Percentiles rank a stretch among this genome's conserved stretches.
Evolutionary conservation across 2,888 invertebrate species (phyloP).

Genomic region (Junonia oenone): DNA sequence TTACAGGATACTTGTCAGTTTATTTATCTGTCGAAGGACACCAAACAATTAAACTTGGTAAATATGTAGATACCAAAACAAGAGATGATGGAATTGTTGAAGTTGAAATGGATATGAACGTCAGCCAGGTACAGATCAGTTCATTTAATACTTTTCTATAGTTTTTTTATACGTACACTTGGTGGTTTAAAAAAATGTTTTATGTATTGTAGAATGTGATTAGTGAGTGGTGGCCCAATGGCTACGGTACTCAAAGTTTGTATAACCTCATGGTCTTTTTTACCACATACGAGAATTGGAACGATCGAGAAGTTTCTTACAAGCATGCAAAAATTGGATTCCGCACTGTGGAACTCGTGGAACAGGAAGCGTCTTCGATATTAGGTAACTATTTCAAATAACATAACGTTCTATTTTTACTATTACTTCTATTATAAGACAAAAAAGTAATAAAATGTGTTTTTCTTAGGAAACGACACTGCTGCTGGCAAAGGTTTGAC

Average conservation of each 20-base stretch:
- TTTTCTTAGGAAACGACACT: conserved; percentile 51
- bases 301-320: conserved; percentile 45
- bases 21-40: conserved; percentile 48
- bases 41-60: conserved; percentile 46
- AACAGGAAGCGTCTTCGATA: conserved; percentile 77
- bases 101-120: conserved; percentile 46
- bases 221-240: conserved; percentile 96
- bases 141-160: background rate
- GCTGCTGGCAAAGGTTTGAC: conserved; percentile 80
- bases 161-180: no score
- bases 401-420: background rate
- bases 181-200: no score
- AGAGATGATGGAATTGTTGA: conserved; percentile 48
- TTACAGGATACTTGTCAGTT: conserved; percentile 50
- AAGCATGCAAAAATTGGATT: conserved; percentile 89
- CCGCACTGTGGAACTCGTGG: conserved; percentile 89
- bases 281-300: conserved; percentile 36
- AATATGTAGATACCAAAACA: conserved; percentile 37
- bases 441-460: background rate
- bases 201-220: conserved; percentile 49
- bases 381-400: conserved; percentile 43
- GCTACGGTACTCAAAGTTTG: conserved; percentile 88
- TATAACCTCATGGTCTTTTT: conserved; percentile 83
- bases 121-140: conserved; percentile 48
- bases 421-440: no score